Evolutionary conservation across 2,797 vertebrate species (phyloP).

Genomic region (Phoxinus dragarum): DNA sequence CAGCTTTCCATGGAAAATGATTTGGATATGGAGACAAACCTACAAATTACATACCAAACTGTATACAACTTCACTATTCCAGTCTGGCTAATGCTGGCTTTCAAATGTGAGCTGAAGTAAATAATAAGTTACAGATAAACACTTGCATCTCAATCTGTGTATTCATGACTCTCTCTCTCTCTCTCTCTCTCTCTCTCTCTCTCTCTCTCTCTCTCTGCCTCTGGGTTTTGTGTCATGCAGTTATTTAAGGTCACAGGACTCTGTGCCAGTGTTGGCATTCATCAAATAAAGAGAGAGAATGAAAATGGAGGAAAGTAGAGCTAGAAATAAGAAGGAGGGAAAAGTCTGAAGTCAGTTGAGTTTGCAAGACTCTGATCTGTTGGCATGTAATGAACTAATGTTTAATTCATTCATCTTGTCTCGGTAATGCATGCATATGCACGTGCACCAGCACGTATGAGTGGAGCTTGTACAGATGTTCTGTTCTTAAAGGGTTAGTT

Average conservation of each 20-base stretch:
- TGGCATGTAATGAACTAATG: background rate
- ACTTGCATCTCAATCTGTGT: conserved; percentile 26
- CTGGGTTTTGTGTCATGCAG: conserved; percentile 36
- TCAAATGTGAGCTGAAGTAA: conserved; percentile 47
- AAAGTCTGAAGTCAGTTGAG: conserved; percentile 3
- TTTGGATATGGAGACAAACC: conserved; percentile 20
- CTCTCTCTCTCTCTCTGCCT: conserved; percentile 13
- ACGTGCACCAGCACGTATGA: background rate
- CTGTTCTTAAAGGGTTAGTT: background rate
- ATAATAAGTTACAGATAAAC: conserved; percentile 40
- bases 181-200: background rate
- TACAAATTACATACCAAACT: background rate
- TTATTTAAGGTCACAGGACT: conserved; percentile 51
- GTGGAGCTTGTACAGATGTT: conserved; percentile 23
- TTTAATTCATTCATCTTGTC: background rate
- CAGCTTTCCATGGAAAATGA: conserved; percentile 20
- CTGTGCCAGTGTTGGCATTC: conserved; percentile 40
- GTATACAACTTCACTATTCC: background rate
- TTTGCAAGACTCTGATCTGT: conserved; percentile 8
- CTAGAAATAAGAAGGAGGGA: conserved; percentile 28
- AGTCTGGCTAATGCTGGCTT: conserved; percentile 21
- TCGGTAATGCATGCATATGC: background rate
- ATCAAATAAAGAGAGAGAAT: conserved; percentile 43
- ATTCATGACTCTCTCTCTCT: background rate
- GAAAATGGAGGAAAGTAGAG: background rate